Conservation (phyloP, 2,888 invertebrate genomes). For the Rosalia funebris region DNA sequence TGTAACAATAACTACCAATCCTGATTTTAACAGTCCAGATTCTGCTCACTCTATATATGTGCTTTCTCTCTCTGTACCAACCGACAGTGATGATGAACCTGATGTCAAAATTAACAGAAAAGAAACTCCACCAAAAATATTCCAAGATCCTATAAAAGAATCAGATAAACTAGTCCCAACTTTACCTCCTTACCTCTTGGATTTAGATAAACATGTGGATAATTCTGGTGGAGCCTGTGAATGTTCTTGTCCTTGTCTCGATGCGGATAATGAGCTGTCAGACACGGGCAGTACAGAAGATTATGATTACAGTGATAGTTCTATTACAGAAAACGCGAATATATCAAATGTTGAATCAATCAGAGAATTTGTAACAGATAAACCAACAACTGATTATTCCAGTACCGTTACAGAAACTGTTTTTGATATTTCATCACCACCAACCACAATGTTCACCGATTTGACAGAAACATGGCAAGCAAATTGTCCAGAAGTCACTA, state of each 20-base stretch:
- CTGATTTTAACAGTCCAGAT: conserved; percentile 65
- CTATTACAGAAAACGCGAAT: conserved; percentile 34
- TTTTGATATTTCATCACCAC: conserved; percentile 11
- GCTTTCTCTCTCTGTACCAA: conserved; percentile 83
- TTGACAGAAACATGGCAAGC: conserved; percentile 37
- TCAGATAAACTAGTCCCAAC: conserved; percentile 32
- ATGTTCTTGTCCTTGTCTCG: conserved; percentile 78
- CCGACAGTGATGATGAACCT: conserved; percentile 68
- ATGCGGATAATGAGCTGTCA: conserved; percentile 60
- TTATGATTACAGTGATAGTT: conserved; percentile 43
- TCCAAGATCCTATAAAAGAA: conserved; percentile 6
- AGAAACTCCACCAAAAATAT: conserved; percentile 44
- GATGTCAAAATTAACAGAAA: conserved; percentile 66
- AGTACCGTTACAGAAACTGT: conserved; percentile 32
- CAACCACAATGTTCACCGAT: conserved; percentile 34
- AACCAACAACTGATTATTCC: conserved; percentile 29
- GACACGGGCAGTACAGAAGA: conserved; percentile 47
- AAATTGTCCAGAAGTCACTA: conserved; percentile 61
- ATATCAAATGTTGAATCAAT: conserved; percentile 18
- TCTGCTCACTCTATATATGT: conserved; percentile 77
- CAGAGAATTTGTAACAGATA: conserved; percentile 1
- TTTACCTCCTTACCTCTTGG: conserved; percentile 28
- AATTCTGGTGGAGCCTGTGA: conserved; percentile 76
- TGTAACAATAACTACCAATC: conserved; percentile 82
- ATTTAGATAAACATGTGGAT: conserved; percentile 37